phyloP scores from a whole-genome alignment of 2,888 invertebrate species.

The Morinoia aosen region DNA sequence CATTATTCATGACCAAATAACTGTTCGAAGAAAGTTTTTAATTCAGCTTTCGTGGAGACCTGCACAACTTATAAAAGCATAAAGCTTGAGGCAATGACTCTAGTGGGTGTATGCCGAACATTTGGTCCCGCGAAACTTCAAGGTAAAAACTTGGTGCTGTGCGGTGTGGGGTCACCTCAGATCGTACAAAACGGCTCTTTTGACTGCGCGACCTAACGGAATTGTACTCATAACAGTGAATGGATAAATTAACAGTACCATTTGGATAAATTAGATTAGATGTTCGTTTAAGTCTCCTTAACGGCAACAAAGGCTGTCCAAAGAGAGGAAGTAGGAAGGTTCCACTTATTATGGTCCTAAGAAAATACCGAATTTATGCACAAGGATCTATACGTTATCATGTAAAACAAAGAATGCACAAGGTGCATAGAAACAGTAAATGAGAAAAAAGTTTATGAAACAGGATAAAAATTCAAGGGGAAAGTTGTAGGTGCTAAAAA shows the following conservation, averaged over 20 bases:
- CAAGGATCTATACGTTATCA: too few species aligned
- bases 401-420: too few species aligned
- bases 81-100: not conserved
- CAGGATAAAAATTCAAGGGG: too few species aligned
- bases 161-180: not conserved
- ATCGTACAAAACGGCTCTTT: not conserved
- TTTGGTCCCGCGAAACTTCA: not conserved
- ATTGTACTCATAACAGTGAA: not conserved
- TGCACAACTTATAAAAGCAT: not conserved
- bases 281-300: too few species aligned
- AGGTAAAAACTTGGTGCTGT: not conserved
- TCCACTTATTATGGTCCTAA: too few species aligned
- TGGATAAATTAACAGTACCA: not conserved
- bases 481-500: too few species aligned
- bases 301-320: too few species aligned
- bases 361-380: too few species aligned
- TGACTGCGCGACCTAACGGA: not conserved
- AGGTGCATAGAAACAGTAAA: too few species aligned
- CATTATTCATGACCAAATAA: not conserved
- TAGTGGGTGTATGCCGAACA: not conserved
- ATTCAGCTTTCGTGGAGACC: not conserved
- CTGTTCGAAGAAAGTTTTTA: not conserved
- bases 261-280: too few species aligned
- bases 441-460: too few species aligned
- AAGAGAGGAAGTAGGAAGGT: too few species aligned